Evolutionary conservation across 64 coral and sea anemone genomes (phyloP).

Genomic region (Stichodactyla helianthus): DNA sequence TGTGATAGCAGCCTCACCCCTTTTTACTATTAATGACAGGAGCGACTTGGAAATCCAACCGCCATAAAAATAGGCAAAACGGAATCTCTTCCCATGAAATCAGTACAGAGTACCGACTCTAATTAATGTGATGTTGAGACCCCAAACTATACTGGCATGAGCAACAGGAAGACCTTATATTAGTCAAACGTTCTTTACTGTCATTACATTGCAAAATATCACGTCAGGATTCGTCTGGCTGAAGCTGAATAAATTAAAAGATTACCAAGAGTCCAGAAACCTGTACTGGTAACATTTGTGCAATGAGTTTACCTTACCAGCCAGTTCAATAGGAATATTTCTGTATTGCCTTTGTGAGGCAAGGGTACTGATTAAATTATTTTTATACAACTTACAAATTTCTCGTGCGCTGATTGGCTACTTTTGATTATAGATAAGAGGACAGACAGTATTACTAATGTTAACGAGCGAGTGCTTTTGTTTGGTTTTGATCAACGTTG

Average conservation of each 20-base stretch:
- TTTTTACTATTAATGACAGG: neutral
- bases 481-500: neutral
- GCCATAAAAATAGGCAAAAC: neutral
- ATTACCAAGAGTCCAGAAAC: neutral
- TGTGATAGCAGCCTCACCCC: no score
- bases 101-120: neutral
- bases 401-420: no score
- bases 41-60: neutral
- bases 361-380: neutral
- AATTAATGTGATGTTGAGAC: neutral
- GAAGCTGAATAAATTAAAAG: neutral
- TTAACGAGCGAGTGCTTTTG: neutral
- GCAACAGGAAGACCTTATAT: neutral
- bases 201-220: neutral
- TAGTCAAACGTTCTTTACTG: neutral
- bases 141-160: neutral
- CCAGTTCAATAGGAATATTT: neutral
- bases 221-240: neutral
- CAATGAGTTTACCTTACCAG: neutral
- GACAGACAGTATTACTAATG: neutral
- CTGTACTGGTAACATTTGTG: neutral
- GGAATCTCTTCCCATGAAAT: neutral
- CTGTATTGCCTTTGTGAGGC: neutral
- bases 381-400: no score
- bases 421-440: no score